Evolutionary conservation across 2,797 vertebrate genomes (phyloP), one percentile per base, ranked within the genome.

Genomic region (Pangasius krempfi): DNA sequence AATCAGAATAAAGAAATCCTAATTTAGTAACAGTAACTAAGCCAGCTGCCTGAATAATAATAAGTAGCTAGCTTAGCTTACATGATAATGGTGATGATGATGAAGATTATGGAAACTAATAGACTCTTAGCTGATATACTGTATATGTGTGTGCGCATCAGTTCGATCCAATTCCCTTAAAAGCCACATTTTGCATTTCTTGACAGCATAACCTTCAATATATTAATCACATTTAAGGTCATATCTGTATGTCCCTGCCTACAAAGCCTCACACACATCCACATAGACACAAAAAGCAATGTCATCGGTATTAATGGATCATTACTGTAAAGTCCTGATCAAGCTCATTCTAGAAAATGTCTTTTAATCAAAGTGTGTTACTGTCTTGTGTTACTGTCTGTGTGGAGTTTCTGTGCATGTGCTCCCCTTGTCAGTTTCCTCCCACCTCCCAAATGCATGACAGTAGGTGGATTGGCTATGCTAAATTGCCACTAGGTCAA

Each of bases 161-260:
- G 66, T 60, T 78, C 44, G 47, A 84, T 85, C 64, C 83, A 91
- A 91, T 91, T 79, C 86, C 76, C 89, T 87, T 92, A 88, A 91
- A 88, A 92, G 91, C 88, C 30, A 58, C 81, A 87, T 54, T 75
- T 50, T 20, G 54, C 79, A 84, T 86, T 79, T 72, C 44, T 54
- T 80, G 25, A 72, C 75, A 81, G 52, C 13, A 78, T 54, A 54
- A 73, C 75, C 82, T 75, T 90, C 52, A 60, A 8, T 66, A 50
- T 30, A 72, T 90, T 90, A 89, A 91, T 90, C 86, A 88, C 86
- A 90, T 92, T 89, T 86, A 83, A 62, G 60, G 81, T 73, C 56
- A 60, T 60, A 70, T 64, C 8, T 78, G 22, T 66, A 64, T 68
- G 44, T 56, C 44, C 60, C 66, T 84, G 81, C 14, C 40, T 64